Evolutionary conservation across 2,888 invertebrate genomes (phyloP).

Genomic region (Orchesella flavescens): DNA sequence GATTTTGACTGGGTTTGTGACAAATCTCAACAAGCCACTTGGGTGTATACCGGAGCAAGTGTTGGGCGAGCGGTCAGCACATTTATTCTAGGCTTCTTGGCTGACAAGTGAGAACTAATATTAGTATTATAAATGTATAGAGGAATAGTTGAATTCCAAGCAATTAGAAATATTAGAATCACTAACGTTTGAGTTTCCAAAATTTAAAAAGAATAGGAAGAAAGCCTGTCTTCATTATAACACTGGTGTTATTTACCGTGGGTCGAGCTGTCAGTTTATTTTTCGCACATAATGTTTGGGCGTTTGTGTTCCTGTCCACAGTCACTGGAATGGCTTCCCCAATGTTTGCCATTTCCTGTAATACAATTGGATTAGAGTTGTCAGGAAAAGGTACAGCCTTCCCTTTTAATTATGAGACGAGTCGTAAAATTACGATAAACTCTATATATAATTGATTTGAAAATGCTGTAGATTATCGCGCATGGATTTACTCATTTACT

Average conservation of each 20-base stretch:
- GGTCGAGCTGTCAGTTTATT: constrained; percentile 63
- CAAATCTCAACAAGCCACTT: constrained; percentile 77
- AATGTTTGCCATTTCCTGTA: constrained; percentile 66
- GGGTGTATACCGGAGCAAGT: constrained; percentile 75
- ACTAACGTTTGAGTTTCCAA: no score
- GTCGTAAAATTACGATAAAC: no score
- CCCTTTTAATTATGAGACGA: no score
- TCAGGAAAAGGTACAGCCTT: constrained; percentile 63
- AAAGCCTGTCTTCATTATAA: constrained; percentile 76
- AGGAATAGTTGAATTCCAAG: no score
- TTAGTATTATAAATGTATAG: not conserved
- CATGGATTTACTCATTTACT: constrained; percentile 62
- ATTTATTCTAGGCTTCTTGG: constrained; percentile 62
- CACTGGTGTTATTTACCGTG: constrained; percentile 73
- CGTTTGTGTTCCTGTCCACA: constrained; percentile 59
- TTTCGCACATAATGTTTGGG: constrained; percentile 46
- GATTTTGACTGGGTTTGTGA: constrained; percentile 79
- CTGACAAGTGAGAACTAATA: constrained; percentile 60
- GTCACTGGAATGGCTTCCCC: constrained; percentile 66
- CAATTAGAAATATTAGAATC: no score
- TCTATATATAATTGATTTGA: no score
- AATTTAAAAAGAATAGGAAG: constrained; percentile 77
- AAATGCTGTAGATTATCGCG: constrained; percentile 50
- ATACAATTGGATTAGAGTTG: constrained; percentile 66
- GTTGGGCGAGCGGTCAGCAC: constrained; percentile 62